Base-by-base conservation (phyloP, 2,888 invertebrate genomes). In the Bruchidius siliquastri region DNA sequence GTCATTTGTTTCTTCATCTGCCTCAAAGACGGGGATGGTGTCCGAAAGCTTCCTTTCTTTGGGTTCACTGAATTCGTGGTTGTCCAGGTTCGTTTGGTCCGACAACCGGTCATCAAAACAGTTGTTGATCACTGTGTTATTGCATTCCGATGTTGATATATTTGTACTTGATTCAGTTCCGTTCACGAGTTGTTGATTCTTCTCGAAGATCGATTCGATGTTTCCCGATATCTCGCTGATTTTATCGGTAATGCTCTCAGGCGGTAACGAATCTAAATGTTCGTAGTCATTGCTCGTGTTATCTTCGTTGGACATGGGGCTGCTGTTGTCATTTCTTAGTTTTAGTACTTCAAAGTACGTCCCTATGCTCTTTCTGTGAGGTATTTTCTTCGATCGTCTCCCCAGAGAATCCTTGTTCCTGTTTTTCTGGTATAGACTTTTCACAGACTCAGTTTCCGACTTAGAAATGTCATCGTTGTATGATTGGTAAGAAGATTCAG, bases 201-300 rank as follows among this genome's bases (percentile, higher is more conserved):
- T 76, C 20, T 87, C 86, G 77, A 88, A 88, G 79, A 86, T 85
- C 83, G 88, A 88, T 81, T 90, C 90, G 77, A 90, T 90, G 83
- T 89, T 88, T 74, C 89, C 83, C 2, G 90, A 90, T 18, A 90
- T 89, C 79, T 86, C 87, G 81, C 88, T 87, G 75, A 90, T 90
- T 79, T 90, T 89, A 79, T 89, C 89, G 49, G 88, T 88, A 71
- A 90, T 87, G 83, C 89, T 89, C 80, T 88, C 90, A n/a, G 84
- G 74, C 20, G 84, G 83, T 69, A 85, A 77, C 3, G 85, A 85
- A 76, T 86, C 85, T 70, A 86, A 79, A 77, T 85, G 82, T 71
- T 85, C 84, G 73, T 84, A 85, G 76, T 85, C 90, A 72, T 88
- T 86, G 79, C 90, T 90, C 74, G 88, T 88, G 77, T 89, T 89